phyloP scores from a whole-genome alignment of 2,113 vertebrate species.

The Taurulus bubalis region DNA sequence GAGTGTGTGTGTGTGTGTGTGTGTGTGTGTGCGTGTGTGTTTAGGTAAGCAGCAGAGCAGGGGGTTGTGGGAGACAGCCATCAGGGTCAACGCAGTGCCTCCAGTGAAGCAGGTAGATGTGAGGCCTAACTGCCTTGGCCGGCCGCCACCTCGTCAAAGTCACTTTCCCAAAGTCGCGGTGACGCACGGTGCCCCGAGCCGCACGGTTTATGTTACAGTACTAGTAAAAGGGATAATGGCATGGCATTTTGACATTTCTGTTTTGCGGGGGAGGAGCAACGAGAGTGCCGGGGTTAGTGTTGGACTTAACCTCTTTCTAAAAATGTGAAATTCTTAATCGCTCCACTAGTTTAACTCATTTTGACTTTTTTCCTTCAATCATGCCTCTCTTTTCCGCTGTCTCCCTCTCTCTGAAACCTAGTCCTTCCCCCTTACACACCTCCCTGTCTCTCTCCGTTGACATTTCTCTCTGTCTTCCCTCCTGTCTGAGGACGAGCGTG shows the following conservation, averaged over 20 bases:
- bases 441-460: slow-evolving; percentile 34
- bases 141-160: slow-evolving; percentile 79
- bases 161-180: slow-evolving; percentile 74
- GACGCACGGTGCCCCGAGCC: slow-evolving; percentile 73
- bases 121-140: slow-evolving; percentile 64
- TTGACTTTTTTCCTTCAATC: slow-evolving; percentile 13
- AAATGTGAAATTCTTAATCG: slow-evolving; percentile 25
- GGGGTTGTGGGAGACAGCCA: slow-evolving; percentile 67
- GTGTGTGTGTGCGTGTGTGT: slow-evolving; percentile 37
- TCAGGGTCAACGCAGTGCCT: slow-evolving; percentile 63
- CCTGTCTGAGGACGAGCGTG: slow-evolving; percentile 66
- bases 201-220: slow-evolving; percentile 77
- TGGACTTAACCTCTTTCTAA: slow-evolving; percentile 58
- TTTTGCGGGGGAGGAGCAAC: slow-evolving; percentile 8
- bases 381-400: neutral
- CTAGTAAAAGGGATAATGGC: slow-evolving; percentile 70
- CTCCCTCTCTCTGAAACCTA: slow-evolving; percentile 37
- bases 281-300: slow-evolving; percentile 18
- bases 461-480: slow-evolving; percentile 63
- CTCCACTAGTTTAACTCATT: slow-evolving; percentile 19
- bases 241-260: slow-evolving; percentile 74
- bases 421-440: neutral
- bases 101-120: slow-evolving; percentile 68
- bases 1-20: slow-evolving; percentile 30
- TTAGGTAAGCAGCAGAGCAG: slow-evolving; percentile 45